Evolutionary conservation across 2,797 vertebrate species (phyloP).

Genomic region (Periophthalmus magnuspinnatus): DNA sequence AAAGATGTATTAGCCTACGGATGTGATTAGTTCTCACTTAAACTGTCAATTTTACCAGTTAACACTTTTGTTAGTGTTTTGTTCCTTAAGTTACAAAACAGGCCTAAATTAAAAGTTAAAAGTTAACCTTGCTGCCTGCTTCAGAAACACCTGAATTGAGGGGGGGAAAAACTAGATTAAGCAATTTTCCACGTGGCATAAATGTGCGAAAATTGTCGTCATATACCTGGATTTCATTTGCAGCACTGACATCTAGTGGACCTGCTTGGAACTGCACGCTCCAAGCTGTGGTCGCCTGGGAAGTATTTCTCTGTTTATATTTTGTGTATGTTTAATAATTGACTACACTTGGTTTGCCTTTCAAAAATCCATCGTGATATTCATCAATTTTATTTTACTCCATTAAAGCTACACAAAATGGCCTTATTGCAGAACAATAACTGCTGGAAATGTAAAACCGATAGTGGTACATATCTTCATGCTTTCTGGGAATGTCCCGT

Average conservation of each 20-base stretch:
- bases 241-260: slow-evolving; percentile 63
- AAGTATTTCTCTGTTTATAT: too few relatives aligned
- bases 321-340: too few relatives aligned
- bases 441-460: too few relatives aligned
- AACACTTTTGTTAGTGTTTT: background rate
- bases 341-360: too few relatives aligned
- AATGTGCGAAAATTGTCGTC: background rate
- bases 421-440: too few relatives aligned
- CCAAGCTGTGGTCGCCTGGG: background rate
- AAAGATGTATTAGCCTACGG: background rate
- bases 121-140: background rate
- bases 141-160: background rate
- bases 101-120: background rate
- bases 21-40: too few relatives aligned
- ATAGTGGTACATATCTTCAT: too few relatives aligned
- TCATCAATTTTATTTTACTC: too few relatives aligned
- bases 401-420: too few relatives aligned
- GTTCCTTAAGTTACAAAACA: background rate
- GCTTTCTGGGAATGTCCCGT: too few relatives aligned
- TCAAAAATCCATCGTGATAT: too few relatives aligned
- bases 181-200: background rate
- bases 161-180: background rate
- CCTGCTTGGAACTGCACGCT: slow-evolving; percentile 22
- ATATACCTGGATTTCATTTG: background rate
- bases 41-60: too few relatives aligned